Evolutionary conservation across 1,140 invertebrate species (phyloP).

Genomic region (Atopsyche davidsoni): DNA sequence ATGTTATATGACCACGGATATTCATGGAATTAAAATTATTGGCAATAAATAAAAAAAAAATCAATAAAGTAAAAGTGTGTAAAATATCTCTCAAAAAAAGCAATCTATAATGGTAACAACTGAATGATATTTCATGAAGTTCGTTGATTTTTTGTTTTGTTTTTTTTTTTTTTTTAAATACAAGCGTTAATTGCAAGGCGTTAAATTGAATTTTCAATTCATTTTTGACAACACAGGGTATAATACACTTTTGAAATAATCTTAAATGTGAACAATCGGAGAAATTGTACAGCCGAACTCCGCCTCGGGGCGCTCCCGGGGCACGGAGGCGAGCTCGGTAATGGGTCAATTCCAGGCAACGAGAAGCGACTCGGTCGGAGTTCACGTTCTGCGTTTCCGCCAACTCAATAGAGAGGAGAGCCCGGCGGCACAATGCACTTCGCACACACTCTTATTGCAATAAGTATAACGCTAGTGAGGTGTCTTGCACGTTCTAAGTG

Average conservation of each 20-base stretch:
- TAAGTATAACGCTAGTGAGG: constrained; percentile 24
- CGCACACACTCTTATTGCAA: constrained; percentile 25
- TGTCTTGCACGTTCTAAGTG: constrained; percentile 22
- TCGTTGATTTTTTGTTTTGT: not conserved
- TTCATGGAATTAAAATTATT: constrained; percentile 13
- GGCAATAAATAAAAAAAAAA: constrained; percentile 14
- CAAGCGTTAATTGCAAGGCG: too few relatives aligned
- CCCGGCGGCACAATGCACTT: constrained; percentile 31
- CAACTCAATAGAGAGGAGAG: too few relatives aligned
- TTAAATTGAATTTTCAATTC: not conserved
- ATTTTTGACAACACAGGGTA: constrained; percentile 15
- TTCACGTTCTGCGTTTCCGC: too few relatives aligned
- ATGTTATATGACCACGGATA: constrained; percentile 9
- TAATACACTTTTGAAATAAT: constrained; percentile 1
- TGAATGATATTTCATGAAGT: too few relatives aligned
- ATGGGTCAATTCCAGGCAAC: too few relatives aligned
- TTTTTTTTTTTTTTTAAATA: not conserved
- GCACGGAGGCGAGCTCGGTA: too few relatives aligned
- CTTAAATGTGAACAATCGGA: too few relatives aligned
- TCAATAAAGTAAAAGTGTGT: not conserved
- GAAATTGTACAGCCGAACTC: too few relatives aligned
- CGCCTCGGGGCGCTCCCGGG: too few relatives aligned
- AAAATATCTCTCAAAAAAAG: not conserved
- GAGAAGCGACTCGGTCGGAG: too few relatives aligned
- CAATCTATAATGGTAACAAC: too few relatives aligned